Percentiles rank a stretch among this genome's conserved stretches.
Evolutionary conservation across 2,888 invertebrate species (phyloP).

Genomic region (Pseudococcus jackbeardsleyi): DNA sequence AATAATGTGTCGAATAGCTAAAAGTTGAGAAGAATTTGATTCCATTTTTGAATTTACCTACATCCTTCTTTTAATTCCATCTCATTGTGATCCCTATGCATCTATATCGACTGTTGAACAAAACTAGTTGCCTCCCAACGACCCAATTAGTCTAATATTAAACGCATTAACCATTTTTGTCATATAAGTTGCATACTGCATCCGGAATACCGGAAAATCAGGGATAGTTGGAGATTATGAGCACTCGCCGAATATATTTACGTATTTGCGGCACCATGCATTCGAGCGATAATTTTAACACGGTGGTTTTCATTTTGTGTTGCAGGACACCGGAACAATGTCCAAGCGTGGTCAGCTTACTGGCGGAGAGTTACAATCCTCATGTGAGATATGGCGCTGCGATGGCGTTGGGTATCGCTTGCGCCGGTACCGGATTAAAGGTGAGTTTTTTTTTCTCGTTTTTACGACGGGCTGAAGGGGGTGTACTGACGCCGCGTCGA

Average conservation of each 20-base stretch:
- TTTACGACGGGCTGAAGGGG: no score
- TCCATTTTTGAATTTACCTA: no score
- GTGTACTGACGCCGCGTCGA: background rate
- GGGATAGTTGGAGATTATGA: background rate
- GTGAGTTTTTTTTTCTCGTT: constrained; percentile 68
- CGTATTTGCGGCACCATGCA: background rate
- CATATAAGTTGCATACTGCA: background rate
- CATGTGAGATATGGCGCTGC: constrained; percentile 99
- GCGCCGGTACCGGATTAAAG: constrained; percentile 95
- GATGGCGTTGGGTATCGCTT: constrained; percentile 98
- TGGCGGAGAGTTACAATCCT: constrained; percentile 99
- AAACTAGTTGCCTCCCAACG: background rate
- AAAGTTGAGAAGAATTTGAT: no score
- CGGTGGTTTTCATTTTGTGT: background rate
- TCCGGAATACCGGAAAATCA: background rate
- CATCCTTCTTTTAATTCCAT: no score
- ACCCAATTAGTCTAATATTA: background rate
- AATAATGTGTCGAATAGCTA: no score
- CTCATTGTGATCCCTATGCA: background rate
- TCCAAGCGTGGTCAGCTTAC: constrained; percentile 94
- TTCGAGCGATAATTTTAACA: background rate
- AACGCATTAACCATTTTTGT: background rate
- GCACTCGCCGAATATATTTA: background rate
- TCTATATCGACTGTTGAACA: background rate
- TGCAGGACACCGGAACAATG: constrained; percentile 93